Base-by-base conservation (phyloP, 2,797 vertebrate genomes). In the Tinamus major region DNA sequence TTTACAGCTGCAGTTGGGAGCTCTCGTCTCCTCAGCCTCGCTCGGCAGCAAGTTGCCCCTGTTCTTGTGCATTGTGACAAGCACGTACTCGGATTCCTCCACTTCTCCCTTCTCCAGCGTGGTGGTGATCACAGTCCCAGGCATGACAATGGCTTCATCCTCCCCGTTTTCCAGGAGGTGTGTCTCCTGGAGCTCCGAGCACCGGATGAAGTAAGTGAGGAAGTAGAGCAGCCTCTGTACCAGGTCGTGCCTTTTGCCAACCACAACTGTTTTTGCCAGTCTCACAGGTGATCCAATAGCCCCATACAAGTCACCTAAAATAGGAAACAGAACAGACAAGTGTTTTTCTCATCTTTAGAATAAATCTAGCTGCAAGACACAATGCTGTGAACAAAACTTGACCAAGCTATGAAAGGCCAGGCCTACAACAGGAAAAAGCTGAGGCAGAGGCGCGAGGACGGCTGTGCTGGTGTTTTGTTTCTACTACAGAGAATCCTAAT, bases 181-280 rank as follows among this genome's bases (percentile, higher is more conserved):
- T 0, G 99, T 99, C 98, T 99, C 99, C 94, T 99, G 98, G 79
- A 99, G 98, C 93, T 99, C 99, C 5, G 99, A 99, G 96, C 99
- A 99, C 96, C 99, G 98, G 96, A 99, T 99, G 96, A 99, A 99
- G 96, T 99, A 99, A 49, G 99, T 99, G 79, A 99, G 99, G 92
- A 99, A 98, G 55, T 99, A 99, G 76, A 99, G 99, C 82, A 99
- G 97, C 24, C 99, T 98, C 97, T 99, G 99, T 29, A 99, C 99
- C 94, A 99, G 97, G 80, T 99, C 99, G 90, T 99, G 99, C 71
- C 98, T 97, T 87, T 98, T 99, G 68, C 99, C 99, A 23, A 99
- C 97, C 62, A 99, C 98, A 21, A 99, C 98, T 4, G 99, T 99
- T 90, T 98, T 98, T 0, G 99, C 98, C 62, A 99, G 97, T 33